Conservation (phyloP, 2,888 invertebrate species). For the Drosophila rellima region DNA sequence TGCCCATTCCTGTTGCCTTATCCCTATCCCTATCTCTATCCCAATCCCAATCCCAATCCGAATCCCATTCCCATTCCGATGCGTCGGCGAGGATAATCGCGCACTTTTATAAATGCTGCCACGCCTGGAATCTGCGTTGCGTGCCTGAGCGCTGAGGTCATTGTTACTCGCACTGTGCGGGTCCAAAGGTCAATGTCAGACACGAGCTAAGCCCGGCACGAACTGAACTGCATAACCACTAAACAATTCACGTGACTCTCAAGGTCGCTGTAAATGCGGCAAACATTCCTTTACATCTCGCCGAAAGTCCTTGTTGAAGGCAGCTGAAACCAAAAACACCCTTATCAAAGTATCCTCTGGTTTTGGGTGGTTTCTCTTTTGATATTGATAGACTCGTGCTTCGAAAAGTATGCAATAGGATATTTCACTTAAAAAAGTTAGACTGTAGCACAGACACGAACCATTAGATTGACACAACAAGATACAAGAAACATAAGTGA, state of each 20-base stretch:
- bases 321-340: slow-evolving; percentile 7
- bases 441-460: slow-evolving; percentile 33
- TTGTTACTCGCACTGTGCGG: slow-evolving; percentile 39
- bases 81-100: slow-evolving; percentile 67
- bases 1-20: slow-evolving; percentile 3
- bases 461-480: slow-evolving; percentile 3
- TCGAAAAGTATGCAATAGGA: slow-evolving; percentile 47
- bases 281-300: slow-evolving; percentile 8
- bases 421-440: not conserved
- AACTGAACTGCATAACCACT: slow-evolving; percentile 48
- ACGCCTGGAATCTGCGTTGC: slow-evolving; percentile 50
- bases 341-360: slow-evolving; percentile 8
- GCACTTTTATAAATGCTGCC: slow-evolving; percentile 54
- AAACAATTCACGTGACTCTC: slow-evolving; percentile 48
- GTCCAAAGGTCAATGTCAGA: slow-evolving; percentile 63
- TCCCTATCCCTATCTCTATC: too few species aligned
- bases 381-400: not conserved
- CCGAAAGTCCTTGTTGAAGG: slow-evolving; percentile 11
- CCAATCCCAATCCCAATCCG: slow-evolving; percentile 4
- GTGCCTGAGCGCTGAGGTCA: slow-evolving; percentile 63
- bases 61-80: slow-evolving; percentile 36
- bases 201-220: slow-evolving; percentile 49
- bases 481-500: not conserved
- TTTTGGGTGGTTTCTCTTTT: not conserved
- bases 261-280: slow-evolving; percentile 49